phyloP scores from a whole-genome alignment of 2,888 invertebrate species.

The Baccha elongata region DNA sequence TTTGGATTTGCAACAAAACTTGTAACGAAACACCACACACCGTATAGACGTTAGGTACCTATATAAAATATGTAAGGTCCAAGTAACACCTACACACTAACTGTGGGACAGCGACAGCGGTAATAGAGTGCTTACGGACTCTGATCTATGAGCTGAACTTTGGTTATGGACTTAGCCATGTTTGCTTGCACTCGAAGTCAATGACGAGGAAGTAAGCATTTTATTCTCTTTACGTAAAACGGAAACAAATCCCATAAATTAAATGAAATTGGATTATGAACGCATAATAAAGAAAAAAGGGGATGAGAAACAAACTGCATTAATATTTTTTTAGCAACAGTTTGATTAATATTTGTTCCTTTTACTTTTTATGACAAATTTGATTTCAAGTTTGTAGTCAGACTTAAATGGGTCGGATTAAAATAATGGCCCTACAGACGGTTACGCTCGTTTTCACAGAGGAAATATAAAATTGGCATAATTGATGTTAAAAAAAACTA shows the following conservation, averaged over 20 bases:
- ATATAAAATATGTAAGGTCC: constrained; percentile 32
- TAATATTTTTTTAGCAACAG: neutral
- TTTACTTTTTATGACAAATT: too few species aligned
- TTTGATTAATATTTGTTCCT: constrained; percentile 25
- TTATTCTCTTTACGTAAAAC: constrained; percentile 14
- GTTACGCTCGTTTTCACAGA: too few species aligned
- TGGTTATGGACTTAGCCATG: constrained; percentile 45
- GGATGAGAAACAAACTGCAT: constrained; percentile 5
- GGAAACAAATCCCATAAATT: constrained; percentile 44
- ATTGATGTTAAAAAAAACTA: too few species aligned
- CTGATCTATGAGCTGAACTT: constrained; percentile 49
- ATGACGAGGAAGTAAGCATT: constrained; percentile 52
- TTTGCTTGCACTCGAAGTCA: constrained; percentile 30
- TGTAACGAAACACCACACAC: neutral
- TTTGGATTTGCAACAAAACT: neutral
- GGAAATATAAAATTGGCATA: too few species aligned
- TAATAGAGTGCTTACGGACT: constrained; percentile 49
- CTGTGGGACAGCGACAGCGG: constrained; percentile 2
- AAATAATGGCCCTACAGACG: too few species aligned
- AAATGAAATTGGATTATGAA: constrained; percentile 37
- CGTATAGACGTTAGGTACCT: too few species aligned
- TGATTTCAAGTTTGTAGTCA: too few species aligned
- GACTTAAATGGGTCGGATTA: too few species aligned
- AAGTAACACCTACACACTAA: constrained; percentile 33
- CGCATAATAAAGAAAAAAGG: constrained; percentile 18